Percentiles rank a stretch among this genome's conserved stretches.
These are phyloP conservation scores for Idaea straminata DNA, from an alignment of 2,888 invertebrate species.

Conservation along the genomic window DNA sequence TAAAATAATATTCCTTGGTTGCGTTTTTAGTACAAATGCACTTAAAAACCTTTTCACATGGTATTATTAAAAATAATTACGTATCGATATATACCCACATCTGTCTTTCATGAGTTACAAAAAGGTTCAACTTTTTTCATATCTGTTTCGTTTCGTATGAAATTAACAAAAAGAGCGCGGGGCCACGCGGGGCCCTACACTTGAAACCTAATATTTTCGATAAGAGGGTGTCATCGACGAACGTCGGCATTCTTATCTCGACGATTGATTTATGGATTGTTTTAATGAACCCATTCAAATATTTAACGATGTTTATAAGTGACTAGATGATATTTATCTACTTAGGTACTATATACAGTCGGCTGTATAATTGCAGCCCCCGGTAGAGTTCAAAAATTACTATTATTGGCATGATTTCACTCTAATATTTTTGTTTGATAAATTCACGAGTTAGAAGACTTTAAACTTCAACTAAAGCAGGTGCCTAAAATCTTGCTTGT, in stretches of 20 bases:
- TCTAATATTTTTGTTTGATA: too few relatives aligned
- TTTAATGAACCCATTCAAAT: constrained; percentile 15
- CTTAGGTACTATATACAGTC: too few relatives aligned
- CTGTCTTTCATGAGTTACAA: constrained; percentile 27
- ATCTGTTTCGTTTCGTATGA: constrained; percentile 34
- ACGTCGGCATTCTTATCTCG: constrained; percentile 20
- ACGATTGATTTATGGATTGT: constrained; percentile 29
- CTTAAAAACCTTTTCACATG: not conserved
- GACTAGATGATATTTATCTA: not conserved
- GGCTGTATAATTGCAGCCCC: too few relatives aligned
- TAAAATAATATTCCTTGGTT: too few relatives aligned
- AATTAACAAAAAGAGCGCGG: constrained; percentile 39
- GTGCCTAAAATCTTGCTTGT: too few relatives aligned
- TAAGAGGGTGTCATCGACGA: constrained; percentile 22
- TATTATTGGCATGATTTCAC: too few relatives aligned
- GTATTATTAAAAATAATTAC: constrained; percentile 2
- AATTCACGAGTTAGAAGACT: too few relatives aligned
- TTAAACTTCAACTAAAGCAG: too few relatives aligned
- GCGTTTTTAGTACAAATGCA: too few relatives aligned
- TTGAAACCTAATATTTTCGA: constrained; percentile 48
- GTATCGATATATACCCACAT: constrained; percentile 20
- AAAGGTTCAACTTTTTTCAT: constrained; percentile 63
- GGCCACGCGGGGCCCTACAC: constrained; percentile 39
- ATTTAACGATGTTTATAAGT: constrained; percentile 8
- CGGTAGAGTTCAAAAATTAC: too few relatives aligned